These are phyloP conservation scores for Clupea harengus DNA, from an alignment of 2,113 vertebrate genomes.

Conservation along the genomic window DNA sequence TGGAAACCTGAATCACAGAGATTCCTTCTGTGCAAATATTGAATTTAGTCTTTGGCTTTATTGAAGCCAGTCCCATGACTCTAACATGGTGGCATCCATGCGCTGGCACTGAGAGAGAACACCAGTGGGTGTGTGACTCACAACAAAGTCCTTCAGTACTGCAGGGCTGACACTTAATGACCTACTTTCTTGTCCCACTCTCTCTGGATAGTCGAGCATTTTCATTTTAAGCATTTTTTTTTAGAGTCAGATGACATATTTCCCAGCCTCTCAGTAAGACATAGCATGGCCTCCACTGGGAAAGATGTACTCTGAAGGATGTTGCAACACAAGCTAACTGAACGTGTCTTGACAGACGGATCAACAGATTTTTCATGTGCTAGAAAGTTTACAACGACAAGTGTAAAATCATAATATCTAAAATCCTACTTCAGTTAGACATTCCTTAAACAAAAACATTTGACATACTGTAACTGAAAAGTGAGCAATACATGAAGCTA, in stretches of 20 bases:
- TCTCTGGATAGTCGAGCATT: not conserved
- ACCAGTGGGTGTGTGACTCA: not conserved
- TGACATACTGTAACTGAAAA: no score
- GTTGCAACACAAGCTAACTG: not conserved
- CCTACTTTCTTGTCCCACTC: not conserved
- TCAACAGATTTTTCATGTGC: not conserved
- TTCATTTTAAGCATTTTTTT: not conserved
- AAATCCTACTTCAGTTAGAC: not conserved
- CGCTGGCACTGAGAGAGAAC: not conserved
- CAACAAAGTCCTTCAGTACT: not conserved
- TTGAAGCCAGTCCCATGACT: not conserved
- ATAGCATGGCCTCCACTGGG: not conserved
- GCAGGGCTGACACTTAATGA: not conserved
- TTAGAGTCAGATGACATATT: not conserved
- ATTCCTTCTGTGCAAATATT: slow-evolving; percentile 1
- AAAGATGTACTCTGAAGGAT: not conserved
- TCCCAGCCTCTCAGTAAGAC: not conserved
- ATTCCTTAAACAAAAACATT: not conserved
- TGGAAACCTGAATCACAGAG: not conserved
- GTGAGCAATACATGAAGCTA: not conserved
- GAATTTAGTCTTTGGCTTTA: not conserved
- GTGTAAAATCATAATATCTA: not conserved
- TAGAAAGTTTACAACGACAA: not conserved
- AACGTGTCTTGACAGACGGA: not conserved
- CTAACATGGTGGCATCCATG: not conserved